These are phyloP conservation scores for Hymenochirus boettgeri DNA, from an alignment of 2,113 vertebrate species.

Conservation along the genomic window DNA sequence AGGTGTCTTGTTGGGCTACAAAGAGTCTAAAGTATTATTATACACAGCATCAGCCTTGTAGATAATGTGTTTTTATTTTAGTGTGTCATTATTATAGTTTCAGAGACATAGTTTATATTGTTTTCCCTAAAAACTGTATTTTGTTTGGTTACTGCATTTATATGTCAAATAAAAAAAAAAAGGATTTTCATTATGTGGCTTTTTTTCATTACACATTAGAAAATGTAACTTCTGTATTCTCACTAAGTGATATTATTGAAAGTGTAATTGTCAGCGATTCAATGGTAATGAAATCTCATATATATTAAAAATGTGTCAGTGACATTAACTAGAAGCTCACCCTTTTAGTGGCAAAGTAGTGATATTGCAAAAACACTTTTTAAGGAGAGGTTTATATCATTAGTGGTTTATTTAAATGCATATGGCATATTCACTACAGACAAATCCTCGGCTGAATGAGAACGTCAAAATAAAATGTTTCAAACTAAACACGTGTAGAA, in stretches of 20 bases:
- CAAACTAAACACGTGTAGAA: too few species aligned
- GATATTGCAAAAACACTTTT: constrained; percentile 20
- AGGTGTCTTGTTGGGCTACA: too few species aligned
- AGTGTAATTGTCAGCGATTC: constrained; percentile 23
- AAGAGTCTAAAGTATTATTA: too few species aligned
- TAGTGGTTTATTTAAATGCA: constrained; percentile 28
- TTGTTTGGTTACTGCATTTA: not conserved
- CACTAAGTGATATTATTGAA: constrained; percentile 14
- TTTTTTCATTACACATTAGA: constrained; percentile 6
- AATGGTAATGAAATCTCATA: constrained; percentile 35
- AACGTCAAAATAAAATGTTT: too few species aligned
- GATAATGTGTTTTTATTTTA: too few species aligned
- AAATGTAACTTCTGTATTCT: constrained; percentile 7
- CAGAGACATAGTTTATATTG: too few species aligned
- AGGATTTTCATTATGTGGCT: not conserved
- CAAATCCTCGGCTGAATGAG: too few species aligned
- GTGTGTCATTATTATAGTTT: too few species aligned
- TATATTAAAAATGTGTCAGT: constrained; percentile 37
- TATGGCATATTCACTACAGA: constrained; percentile 12
- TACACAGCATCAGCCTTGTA: too few species aligned
- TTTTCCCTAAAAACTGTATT: not conserved
- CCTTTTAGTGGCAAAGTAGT: constrained; percentile 34
- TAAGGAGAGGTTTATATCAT: constrained; percentile 23
- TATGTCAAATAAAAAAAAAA: not conserved
- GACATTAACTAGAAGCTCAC: constrained; percentile 23